Conservation (phyloP, 1,140 invertebrate genomes). For the Temnothorax nylanderi region DNA sequence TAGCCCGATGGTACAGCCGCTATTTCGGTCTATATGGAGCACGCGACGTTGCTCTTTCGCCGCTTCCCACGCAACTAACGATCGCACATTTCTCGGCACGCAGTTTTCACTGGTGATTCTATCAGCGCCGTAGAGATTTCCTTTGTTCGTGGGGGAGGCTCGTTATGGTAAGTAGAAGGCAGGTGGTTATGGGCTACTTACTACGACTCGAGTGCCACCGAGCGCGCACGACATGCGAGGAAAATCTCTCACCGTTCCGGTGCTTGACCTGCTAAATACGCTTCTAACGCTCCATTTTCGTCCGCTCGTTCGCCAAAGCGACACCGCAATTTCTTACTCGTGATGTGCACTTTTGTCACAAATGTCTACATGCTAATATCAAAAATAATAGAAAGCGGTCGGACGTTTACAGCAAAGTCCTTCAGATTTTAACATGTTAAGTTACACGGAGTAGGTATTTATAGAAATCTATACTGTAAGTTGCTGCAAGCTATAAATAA, state of each 20-base stretch:
- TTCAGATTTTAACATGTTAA: neutral
- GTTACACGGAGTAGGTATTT: neutral
- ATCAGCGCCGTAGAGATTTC: slow-evolving; percentile 79
- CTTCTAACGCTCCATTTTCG: slow-evolving; percentile 44
- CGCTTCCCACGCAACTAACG: slow-evolving; percentile 77
- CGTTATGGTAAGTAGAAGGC: slow-evolving; percentile 73
- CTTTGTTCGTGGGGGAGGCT: slow-evolving; percentile 79
- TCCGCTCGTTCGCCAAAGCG: neutral
- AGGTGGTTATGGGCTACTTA: slow-evolving; percentile 81
- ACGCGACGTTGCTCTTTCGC: slow-evolving; percentile 66
- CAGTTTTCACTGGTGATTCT: slow-evolving; percentile 81
- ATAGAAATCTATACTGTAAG: neutral
- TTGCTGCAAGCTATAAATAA: neutral
- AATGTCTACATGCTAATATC: neutral
- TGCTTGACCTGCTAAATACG: slow-evolving; percentile 33
- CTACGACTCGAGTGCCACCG: slow-evolving; percentile 51
- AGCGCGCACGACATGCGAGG: slow-evolving; percentile 21
- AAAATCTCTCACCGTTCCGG: slow-evolving; percentile 57
- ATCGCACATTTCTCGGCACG: slow-evolving; percentile 68
- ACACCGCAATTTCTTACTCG: neutral
- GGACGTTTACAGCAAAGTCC: neutral
- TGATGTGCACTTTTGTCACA: neutral
- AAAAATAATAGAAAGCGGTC: neutral
- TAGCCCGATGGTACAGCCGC: no score
- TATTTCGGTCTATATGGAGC: neutral